Conservation (phyloP, 30 jellyfish, hydroid and myxozoan species). For the Rhopilema esculentum region DNA sequence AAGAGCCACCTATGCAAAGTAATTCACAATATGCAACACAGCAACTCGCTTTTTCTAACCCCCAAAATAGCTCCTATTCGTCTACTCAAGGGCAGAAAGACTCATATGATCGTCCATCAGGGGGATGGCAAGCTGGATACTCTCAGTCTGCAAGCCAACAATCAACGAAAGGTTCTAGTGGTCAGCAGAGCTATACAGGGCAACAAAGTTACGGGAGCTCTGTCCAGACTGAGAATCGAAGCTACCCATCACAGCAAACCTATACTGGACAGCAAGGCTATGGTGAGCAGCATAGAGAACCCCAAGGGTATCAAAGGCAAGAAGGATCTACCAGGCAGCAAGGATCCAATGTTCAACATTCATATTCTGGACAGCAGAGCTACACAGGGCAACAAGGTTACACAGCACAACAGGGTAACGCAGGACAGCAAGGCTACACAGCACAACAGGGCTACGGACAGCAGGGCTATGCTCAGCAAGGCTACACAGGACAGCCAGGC, state of each 20-base stretch:
- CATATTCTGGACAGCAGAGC: not conserved
- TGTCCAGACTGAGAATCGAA: not conserved
- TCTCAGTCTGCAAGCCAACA: not conserved
- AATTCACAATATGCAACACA: not conserved
- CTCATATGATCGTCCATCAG: not conserved
- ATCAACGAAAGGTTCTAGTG: not conserved
- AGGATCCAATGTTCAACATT: not conserved
- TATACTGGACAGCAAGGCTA: not conserved
- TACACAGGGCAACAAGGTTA: constrained; percentile 9
- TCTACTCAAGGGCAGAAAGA: not conserved
- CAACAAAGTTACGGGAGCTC: not conserved
- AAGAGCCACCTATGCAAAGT: not conserved
- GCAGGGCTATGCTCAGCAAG: not conserved
- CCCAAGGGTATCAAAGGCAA: not conserved
- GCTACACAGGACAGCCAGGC: constrained; percentile 12
- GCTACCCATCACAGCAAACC: not conserved
- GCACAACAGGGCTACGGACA: not conserved
- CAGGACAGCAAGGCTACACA: constrained; percentile 14
- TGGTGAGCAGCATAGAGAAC: not conserved
- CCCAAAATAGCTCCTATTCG: not conserved
- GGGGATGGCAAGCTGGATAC: not conserved
- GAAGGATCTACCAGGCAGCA: not conserved
- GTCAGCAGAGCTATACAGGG: not conserved
- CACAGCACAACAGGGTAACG: constrained; percentile 1
- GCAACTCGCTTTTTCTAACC: not conserved